Evolutionary conservation across 2,888 invertebrate species (phyloP).

Genomic region (Ferdinandea cuprea): DNA sequence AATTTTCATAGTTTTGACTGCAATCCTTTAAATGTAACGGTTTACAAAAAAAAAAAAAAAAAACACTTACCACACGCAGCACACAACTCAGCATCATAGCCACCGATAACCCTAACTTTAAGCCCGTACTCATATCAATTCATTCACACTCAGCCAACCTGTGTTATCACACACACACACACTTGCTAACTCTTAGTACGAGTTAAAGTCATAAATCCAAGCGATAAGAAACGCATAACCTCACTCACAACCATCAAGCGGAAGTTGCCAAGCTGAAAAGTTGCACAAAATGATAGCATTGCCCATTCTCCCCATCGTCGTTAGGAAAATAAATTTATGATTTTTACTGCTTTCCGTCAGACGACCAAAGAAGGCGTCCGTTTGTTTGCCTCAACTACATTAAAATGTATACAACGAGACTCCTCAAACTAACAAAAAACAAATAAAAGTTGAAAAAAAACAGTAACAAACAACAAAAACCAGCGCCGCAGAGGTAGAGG

Average conservation of each 20-base stretch:
- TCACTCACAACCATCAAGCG: conserved; percentile 38
- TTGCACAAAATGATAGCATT: conserved; percentile 39
- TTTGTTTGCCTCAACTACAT: conserved; percentile 65
- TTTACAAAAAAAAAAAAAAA: no score
- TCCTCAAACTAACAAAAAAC: conserved; percentile 61
- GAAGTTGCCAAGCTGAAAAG: conserved; percentile 41
- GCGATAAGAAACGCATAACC: conserved; percentile 59
- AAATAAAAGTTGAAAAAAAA: no score
- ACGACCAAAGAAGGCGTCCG: conserved; percentile 20
- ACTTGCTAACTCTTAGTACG: neutral
- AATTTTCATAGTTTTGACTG: no score
- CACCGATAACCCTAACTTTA: no score
- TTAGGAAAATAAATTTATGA: conserved; percentile 60
- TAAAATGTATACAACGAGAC: conserved; percentile 61
- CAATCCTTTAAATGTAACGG: no score
- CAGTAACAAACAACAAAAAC: conserved; percentile 5
- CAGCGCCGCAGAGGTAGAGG: conserved; percentile 7
- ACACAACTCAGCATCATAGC: no score
- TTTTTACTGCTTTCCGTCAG: conserved; percentile 48
- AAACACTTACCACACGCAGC: no score
- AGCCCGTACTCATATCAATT: no score
- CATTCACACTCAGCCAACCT: no score
- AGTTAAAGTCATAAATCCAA: conserved; percentile 27
- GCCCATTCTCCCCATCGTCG: conserved; percentile 17
- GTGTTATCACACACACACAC: neutral